Conservation (phyloP, 2,113 vertebrate genomes). For the Ctenomys sociabilis region DNA sequence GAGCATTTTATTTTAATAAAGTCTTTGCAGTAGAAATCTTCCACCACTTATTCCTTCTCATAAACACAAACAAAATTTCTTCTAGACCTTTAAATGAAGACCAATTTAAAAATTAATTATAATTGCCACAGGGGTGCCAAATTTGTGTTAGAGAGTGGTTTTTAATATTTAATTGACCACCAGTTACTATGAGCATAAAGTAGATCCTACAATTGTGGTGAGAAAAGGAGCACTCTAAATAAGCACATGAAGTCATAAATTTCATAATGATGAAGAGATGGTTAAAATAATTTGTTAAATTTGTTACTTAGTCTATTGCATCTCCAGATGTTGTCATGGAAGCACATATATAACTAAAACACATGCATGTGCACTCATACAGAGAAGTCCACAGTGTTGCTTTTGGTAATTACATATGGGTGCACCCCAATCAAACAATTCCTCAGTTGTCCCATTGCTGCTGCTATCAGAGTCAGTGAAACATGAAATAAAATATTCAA, state of each 20-base stretch:
- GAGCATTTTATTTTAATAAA: conserved; percentile 72
- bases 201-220: neutral
- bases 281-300: conserved; percentile 53
- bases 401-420: neutral
- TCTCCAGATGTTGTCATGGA: conserved; percentile 58
- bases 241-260: conserved; percentile 48
- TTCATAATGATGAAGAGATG: conserved; percentile 54
- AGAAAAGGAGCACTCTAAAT: neutral
- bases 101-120: conserved; percentile 63
- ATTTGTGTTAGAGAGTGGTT: conserved; percentile 58
- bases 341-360: conserved; percentile 61
- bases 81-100: conserved; percentile 52
- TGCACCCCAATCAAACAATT: neutral
- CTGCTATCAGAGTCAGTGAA: conserved; percentile 1
- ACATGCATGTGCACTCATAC: fast-evolving
- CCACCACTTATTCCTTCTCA: conserved; percentile 34
- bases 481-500: neutral
- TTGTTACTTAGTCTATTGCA: conserved; percentile 47
- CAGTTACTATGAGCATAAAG: neutral
- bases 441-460: neutral
- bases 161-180: conserved; percentile 60
- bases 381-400: neutral
- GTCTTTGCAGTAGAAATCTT: conserved; percentile 43
- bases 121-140: conserved; percentile 54
- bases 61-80: conserved; percentile 56